These are phyloP conservation scores for Dendrolimus houi DNA, from an alignment of 2,888 invertebrate species.

Conservation along the genomic window DNA sequence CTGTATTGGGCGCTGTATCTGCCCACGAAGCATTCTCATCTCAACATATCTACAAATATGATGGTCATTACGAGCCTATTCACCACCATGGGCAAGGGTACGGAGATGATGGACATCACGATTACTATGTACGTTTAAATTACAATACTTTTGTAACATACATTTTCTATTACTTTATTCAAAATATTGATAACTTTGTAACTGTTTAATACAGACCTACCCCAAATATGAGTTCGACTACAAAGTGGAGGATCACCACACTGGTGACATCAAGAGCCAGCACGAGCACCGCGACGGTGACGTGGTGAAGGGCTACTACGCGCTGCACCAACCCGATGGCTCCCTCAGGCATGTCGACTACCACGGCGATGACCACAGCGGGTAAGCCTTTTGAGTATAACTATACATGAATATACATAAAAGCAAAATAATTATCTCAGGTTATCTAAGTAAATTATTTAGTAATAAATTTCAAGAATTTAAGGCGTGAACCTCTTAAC, in stretches of 20 bases:
- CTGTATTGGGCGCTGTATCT: neutral
- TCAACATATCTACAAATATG: conserved; percentile 27
- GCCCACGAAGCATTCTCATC: conserved; percentile 24
- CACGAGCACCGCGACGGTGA: conserved; percentile 55
- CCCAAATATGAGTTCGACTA: conserved; percentile 42
- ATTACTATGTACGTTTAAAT: conserved; percentile 11
- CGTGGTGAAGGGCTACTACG: conserved; percentile 48
- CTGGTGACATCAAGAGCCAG: conserved; percentile 67
- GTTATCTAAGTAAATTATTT: no score
- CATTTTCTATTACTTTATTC: no score
- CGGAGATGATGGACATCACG: conserved; percentile 35
- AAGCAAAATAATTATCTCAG: no score
- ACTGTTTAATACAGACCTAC: conserved; percentile 29
- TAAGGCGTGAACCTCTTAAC: no score
- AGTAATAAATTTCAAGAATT: no score
- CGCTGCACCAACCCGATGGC: conserved; percentile 61
- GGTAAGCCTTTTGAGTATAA: conserved; percentile 25
- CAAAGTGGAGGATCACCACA: conserved; percentile 55
- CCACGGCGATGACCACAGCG: conserved; percentile 62
- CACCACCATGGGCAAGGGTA: conserved; percentile 40
- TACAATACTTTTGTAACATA: neutral
- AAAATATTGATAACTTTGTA: neutral
- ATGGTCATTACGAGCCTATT: conserved; percentile 22
- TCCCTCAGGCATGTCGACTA: conserved; percentile 67
- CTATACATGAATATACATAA: no score